These are phyloP conservation scores for Fissipunctia ypsillon DNA, from an alignment of 2,888 invertebrate genomes.

Conservation along the genomic window DNA sequence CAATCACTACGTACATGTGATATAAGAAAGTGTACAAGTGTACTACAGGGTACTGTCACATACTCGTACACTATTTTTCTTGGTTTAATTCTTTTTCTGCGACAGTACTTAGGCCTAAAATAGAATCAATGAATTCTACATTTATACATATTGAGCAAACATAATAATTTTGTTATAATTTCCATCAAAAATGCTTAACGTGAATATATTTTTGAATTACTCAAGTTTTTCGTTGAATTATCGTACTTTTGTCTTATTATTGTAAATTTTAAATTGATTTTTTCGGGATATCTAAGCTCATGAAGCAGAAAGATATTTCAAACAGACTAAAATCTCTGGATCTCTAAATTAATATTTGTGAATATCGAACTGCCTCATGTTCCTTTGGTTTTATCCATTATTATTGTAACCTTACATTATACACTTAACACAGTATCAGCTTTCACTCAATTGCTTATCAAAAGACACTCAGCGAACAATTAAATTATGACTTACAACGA, in stretches of 20 bases:
- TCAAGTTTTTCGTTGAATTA: constrained; percentile 70
- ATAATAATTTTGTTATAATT: constrained; percentile 59
- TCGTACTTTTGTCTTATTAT: constrained; percentile 68
- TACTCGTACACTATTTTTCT: constrained; percentile 5
- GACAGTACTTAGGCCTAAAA: constrained; percentile 52
- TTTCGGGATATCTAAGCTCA: constrained; percentile 15
- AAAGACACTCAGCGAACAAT: constrained; percentile 38
- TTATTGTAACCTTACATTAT: constrained; percentile 35
- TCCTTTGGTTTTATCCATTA: constrained; percentile 17
- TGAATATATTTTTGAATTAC: constrained; percentile 66
- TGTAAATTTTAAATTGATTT: constrained; percentile 22
- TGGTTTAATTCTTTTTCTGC: constrained; percentile 20
- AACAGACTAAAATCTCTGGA: not conserved
- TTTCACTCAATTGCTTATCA: constrained; percentile 41
- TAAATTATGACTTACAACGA: constrained; percentile 10
- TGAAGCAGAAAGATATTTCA: constrained; percentile 43
- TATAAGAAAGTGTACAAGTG: constrained; percentile 31
- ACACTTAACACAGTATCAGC: constrained; percentile 47
- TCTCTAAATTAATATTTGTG: not conserved
- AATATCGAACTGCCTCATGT: constrained; percentile 45
- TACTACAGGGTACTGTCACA: constrained; percentile 46
- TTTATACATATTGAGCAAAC: constrained; percentile 68
- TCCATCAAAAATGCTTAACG: constrained; percentile 61
- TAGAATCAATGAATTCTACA: constrained; percentile 44
- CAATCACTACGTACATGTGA: constrained; percentile 51